Evolutionary conservation across 2,888 invertebrate species (phyloP).

Genomic region (Megalurothrips usitatus): DNA sequence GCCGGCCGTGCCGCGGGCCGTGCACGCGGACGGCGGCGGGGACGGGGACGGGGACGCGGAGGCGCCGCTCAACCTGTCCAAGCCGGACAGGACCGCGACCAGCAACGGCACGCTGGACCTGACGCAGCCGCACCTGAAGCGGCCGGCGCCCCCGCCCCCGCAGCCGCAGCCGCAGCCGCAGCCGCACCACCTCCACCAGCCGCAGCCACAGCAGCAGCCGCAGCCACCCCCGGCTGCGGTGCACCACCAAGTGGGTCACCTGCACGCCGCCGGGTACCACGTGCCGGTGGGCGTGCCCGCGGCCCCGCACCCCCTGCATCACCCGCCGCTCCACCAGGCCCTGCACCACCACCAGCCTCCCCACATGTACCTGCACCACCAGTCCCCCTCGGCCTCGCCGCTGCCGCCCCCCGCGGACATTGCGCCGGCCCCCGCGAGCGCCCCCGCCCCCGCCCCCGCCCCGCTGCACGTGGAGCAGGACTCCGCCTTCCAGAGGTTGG

Average conservation of each 20-base stretch:
- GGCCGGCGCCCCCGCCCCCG: neutral
- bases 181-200: neutral
- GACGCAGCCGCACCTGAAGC: neutral
- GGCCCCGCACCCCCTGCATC: neutral
- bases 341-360: constrained; percentile 12
- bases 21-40: neutral
- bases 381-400: neutral
- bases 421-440: neutral
- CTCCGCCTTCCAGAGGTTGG: neutral
- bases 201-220: neutral
- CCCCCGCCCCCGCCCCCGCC: neutral
- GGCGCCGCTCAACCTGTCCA: constrained; percentile 6
- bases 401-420: neutral
- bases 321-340: neutral
- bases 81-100: neutral
- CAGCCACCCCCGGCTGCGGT: neutral
- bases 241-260: no score
- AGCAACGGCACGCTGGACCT: constrained; percentile 9
- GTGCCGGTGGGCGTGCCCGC: no score
- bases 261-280: no score
- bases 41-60: neutral
- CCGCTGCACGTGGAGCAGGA: neutral
- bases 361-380: neutral
- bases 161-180: neutral
- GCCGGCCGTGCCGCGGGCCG: neutral